Base-by-base conservation (phyloP, 1,140 invertebrate species). In the Euura saliciscinereae region DNA sequence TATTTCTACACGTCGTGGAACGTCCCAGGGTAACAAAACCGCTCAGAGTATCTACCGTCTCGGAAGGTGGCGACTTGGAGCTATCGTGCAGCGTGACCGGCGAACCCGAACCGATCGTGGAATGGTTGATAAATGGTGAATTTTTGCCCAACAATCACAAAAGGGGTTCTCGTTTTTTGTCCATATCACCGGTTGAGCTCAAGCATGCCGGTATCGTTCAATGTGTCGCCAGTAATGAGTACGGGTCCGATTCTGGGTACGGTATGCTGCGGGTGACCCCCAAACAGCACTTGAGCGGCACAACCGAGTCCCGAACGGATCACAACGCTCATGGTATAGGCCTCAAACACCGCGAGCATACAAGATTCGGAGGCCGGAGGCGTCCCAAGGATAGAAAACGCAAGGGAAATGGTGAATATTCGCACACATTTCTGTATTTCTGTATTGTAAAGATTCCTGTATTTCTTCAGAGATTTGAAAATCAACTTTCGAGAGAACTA, bases 151-250 rank as follows among this genome's bases (percentile, higher is more conserved):
- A 85, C 69, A 92, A 92, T 74, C 82, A 83, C 28, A 70, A 85
- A 7, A 75, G 78, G 89, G 91, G 89, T 46, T 86, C 87, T 4
- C 10, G 51, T 8, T 90, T 88, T 28, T 81, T 95, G 6, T 83
- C 88, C 28, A 91, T 97, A 71, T 88, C 90, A 2, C 89, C 90
- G 3, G 92, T 95, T 0, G 91, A 94, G 78, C 96, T 96, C 79
- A 90, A 90, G 3, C 94, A 97, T 80, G 94, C 94, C 0, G 96
- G 97, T 0, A 93, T 97, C 28, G 93, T 97, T 71, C 96, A 98
- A 80, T 97, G 96, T 82, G 94, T 97, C 77, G 96, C 94, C 0
- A 92, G 90, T 73, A 98, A 97, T 85, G 84, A 89, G n/a, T 89
- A 95, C 10, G 95, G 94, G 42, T 93, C 93, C 71, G 91, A 88